phyloP scores from a whole-genome alignment of 2,888 invertebrate species.

The Tholera decimalis region DNA sequence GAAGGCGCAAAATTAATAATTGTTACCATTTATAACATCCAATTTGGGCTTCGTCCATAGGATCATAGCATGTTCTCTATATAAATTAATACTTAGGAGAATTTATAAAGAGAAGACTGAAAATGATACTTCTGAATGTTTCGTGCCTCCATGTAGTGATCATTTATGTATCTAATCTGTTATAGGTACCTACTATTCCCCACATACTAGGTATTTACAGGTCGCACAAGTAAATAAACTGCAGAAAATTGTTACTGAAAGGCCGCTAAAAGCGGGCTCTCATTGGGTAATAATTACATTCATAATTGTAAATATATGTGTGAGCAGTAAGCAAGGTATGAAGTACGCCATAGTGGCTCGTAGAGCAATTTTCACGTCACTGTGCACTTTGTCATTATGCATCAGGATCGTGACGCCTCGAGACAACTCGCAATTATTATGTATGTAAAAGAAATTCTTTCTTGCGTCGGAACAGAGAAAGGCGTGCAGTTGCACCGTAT shows the following conservation, averaged over 20 bases:
- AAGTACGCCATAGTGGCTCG: slow-evolving; percentile 72
- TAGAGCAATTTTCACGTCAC: slow-evolving; percentile 90
- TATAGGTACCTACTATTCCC: not conserved
- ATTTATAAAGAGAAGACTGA: not conserved
- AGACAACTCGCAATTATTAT: slow-evolving; percentile 91
- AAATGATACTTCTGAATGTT: not conserved
- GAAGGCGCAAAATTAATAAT: not conserved
- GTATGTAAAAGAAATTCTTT: slow-evolving; percentile 91
- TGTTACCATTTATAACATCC: not conserved
- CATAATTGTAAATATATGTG: slow-evolving; percentile 67
- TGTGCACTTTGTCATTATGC: slow-evolving; percentile 90
- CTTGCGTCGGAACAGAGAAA: slow-evolving; percentile 79
- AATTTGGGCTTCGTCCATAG: not conserved
- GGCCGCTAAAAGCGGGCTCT: slow-evolving; percentile 38
- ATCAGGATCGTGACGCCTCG: slow-evolving; percentile 91
- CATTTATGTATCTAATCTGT: slow-evolving; percentile 7
- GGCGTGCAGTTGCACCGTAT: slow-evolving; percentile 71
- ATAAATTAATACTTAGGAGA: not conserved
- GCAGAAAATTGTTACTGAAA: slow-evolving; percentile 35
- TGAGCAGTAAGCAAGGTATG: slow-evolving; percentile 56
- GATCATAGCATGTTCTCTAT: not conserved
- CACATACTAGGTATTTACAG: slow-evolving; percentile 8
- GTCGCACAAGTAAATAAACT: slow-evolving; percentile 27
- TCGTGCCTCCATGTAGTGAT: too few species aligned
- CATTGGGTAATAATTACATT: slow-evolving; percentile 67